A percentile compares a stretch with the other conserved stretches of the same genome.
Evolutionary conservation across 2,113 vertebrate species (phyloP).

Genomic region (Melanerpes aurifrons): DNA sequence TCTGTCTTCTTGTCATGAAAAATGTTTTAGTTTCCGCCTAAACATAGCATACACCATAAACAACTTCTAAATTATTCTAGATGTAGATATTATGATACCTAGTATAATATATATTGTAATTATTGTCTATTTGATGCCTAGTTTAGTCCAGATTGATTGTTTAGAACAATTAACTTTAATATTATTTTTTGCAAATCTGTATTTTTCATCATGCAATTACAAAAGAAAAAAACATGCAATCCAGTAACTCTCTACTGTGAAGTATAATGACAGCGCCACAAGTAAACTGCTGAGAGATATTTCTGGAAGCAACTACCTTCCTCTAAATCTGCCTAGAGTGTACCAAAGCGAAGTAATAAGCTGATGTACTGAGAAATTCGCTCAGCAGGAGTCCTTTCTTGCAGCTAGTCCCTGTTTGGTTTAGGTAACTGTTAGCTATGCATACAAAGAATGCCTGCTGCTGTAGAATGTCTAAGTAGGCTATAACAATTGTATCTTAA

Average conservation of each 20-base stretch:
- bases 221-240: not conserved
- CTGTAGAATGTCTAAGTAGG: not conserved
- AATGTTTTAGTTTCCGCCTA: slow-evolving; percentile 14
- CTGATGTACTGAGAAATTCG: not conserved
- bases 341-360: not conserved
- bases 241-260: not conserved
- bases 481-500: not conserved
- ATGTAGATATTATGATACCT: not conserved
- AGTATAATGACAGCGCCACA: not conserved
- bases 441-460: not conserved
- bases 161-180: slow-evolving; percentile 40
- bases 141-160: not conserved
- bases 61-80: not conserved
- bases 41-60: not conserved
- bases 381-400: not conserved
- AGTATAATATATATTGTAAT: not conserved
- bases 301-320: not conserved
- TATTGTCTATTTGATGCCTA: slow-evolving; percentile 6
- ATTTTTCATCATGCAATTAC: not conserved
- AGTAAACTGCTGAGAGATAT: not conserved
- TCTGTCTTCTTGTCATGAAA: not conserved
- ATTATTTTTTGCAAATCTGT: not conserved
- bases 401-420: not conserved
- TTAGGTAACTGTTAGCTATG: not conserved
- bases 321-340: not conserved